These are phyloP conservation scores for Myrmophylax atrothorax DNA, from an alignment of 2,113 vertebrate species.

Conservation along the genomic window DNA sequence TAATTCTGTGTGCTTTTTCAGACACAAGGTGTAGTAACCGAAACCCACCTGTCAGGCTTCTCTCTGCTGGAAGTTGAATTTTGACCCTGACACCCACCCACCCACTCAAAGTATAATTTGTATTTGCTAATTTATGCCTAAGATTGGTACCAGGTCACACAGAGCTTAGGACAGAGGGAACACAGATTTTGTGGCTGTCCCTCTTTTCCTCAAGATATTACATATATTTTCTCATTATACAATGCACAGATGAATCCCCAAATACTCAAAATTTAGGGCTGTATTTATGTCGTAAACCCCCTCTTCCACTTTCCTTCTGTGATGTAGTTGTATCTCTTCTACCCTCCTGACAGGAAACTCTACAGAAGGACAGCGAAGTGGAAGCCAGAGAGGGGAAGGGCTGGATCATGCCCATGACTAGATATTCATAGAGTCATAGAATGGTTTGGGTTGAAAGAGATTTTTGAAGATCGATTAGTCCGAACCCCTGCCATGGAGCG, in stretches of 20 bases:
- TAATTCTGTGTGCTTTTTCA: neutral
- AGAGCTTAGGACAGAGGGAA: neutral
- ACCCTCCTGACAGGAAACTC: neutral
- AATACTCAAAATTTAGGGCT: neutral
- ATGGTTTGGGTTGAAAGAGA: neutral
- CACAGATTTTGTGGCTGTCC: neutral
- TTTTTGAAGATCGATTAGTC: neutral
- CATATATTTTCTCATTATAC: neutral
- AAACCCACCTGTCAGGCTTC: too few species aligned
- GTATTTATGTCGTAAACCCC: accelerated
- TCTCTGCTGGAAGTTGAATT: too few species aligned
- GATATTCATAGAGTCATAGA: neutral
- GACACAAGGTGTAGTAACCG: neutral
- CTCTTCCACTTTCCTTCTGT: neutral
- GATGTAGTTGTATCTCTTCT: accelerated
- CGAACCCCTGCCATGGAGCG: neutral
- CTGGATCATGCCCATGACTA: neutral
- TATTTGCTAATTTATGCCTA: neutral
- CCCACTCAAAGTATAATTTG: neutral
- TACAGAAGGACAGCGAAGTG: neutral
- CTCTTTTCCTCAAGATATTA: neutral
- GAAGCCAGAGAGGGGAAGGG: neutral
- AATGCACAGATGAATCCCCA: neutral
- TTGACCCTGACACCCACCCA: too few species aligned
- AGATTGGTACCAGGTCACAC: neutral